phyloP scores from a whole-genome alignment of 2,888 invertebrate genomes.

The Amphipoea lucens region DNA sequence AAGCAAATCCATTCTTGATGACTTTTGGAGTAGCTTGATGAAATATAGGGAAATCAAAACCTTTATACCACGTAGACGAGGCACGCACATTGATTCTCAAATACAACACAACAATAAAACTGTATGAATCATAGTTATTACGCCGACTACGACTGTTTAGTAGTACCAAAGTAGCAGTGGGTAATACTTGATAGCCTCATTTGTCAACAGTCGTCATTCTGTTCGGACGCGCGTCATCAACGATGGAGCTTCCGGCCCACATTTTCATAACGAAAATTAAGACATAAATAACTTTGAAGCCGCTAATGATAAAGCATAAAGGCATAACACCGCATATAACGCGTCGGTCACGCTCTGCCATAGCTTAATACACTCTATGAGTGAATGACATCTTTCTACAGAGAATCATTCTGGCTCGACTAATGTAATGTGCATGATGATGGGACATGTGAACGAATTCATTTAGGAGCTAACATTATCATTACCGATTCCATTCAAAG shows the following conservation, averaged over 20 bases:
- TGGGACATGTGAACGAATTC: conserved; percentile 82
- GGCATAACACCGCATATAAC: conserved; percentile 83
- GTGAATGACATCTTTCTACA: conserved; percentile 78
- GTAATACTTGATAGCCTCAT: conserved; percentile 75
- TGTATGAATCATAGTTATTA: conserved; percentile 68
- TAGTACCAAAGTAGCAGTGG: conserved; percentile 39
- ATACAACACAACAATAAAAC: conserved; percentile 29
- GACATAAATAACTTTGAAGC: conserved; percentile 85
- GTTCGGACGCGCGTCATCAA: conserved; percentile 74
- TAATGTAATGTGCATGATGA: conserved; percentile 73
- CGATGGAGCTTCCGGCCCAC: conserved; percentile 78
- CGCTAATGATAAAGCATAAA: conserved; percentile 80
- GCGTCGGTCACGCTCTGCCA: conserved; percentile 83
- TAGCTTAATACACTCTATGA: conserved; percentile 73
- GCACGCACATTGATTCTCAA: conserved; percentile 24
- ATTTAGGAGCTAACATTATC: conserved; percentile 67
- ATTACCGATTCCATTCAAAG: conserved; percentile 42
- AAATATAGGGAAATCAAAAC: conserved; percentile 18
- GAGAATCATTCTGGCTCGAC: conserved; percentile 70
- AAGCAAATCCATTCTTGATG: not conserved
- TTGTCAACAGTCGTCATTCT: conserved; percentile 67
- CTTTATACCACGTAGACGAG: conserved; percentile 4
- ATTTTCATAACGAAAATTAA: conserved; percentile 85
- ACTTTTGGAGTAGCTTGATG: not conserved
- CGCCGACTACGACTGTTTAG: conserved; percentile 24